Evolutionary conservation across 2,888 invertebrate genomes (phyloP).

Genomic region (Andricus curvator): DNA sequence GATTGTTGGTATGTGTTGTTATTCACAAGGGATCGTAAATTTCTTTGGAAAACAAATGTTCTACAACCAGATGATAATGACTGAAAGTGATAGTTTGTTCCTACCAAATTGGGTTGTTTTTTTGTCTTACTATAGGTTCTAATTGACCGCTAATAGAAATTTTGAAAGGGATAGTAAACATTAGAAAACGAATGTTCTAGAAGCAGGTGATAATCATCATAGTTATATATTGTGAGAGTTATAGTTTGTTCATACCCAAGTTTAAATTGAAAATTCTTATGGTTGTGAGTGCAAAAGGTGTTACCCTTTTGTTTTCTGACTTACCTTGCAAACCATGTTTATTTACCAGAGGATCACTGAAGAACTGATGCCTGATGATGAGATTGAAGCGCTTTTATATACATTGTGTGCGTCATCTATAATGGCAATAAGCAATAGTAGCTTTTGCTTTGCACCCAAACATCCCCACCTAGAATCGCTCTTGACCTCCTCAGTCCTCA

Average conservation of each 20-base stretch:
- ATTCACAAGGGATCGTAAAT: no score
- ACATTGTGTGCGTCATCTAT: slow-evolving; percentile 49
- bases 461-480: slow-evolving; percentile 51
- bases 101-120: no score
- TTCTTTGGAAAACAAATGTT: no score
- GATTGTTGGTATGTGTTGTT: no score
- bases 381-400: slow-evolving; percentile 55
- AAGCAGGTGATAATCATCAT: no score
- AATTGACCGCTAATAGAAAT: no score
- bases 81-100: no score
- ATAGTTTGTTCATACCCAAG: neutral
- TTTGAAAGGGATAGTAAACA: no score
- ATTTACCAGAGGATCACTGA: slow-evolving; percentile 45
- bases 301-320: neutral
- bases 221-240: no score
- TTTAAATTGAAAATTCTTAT: neutral
- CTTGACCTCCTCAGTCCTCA: slow-evolving; percentile 57
- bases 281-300: neutral
- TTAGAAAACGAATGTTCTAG: no score
- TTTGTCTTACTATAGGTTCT: no score
- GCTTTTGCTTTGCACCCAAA: slow-evolving; percentile 45
- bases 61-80: no score
- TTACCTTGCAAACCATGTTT: slow-evolving; percentile 56
- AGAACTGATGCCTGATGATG: slow-evolving; percentile 55
- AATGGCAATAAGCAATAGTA: slow-evolving; percentile 46